Conservation (phyloP, 2,113 vertebrate genomes). For the Argyrosomus japonicus region DNA sequence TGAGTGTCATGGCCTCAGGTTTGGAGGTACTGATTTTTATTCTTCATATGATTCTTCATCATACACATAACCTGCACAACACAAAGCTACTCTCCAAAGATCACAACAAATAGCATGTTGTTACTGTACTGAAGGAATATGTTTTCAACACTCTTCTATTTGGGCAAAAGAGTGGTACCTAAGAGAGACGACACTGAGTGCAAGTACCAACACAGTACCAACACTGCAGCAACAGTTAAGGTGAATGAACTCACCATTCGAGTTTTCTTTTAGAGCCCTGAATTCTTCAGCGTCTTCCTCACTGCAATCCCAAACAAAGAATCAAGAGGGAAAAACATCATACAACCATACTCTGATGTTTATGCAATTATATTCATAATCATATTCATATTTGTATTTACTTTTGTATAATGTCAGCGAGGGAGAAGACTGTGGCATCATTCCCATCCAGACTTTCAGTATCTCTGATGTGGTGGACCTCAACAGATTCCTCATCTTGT, state of each 20-base stretch:
- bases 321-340: neutral
- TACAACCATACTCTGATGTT: neutral
- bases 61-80: too few species aligned
- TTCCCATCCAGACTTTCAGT: slow-evolving; percentile 63
- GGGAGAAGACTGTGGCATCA: slow-evolving; percentile 43
- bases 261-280: slow-evolving; percentile 38
- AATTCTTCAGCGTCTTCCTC: slow-evolving; percentile 74
- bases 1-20: too few species aligned
- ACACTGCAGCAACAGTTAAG: neutral
- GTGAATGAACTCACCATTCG: slow-evolving; percentile 54
- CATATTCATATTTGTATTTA: slow-evolving; percentile 40
- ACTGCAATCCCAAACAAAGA: slow-evolving; percentile 53
- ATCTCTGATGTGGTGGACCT: slow-evolving; percentile 32
- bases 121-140: too few species aligned
- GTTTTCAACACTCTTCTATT: too few species aligned
- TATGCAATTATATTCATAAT: too few species aligned
- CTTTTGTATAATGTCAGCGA: slow-evolving; percentile 63
- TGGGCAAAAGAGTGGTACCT: neutral
- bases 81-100: too few species aligned
- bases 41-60: too few species aligned
- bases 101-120: too few species aligned
- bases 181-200: neutral
- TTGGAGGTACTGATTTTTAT: too few species aligned
- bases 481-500: slow-evolving; percentile 57
- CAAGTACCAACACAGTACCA: neutral